Evolutionary conservation across 1,140 invertebrate species (phyloP).

Genomic region (Hermatobates lingyangjiaoensis): DNA sequence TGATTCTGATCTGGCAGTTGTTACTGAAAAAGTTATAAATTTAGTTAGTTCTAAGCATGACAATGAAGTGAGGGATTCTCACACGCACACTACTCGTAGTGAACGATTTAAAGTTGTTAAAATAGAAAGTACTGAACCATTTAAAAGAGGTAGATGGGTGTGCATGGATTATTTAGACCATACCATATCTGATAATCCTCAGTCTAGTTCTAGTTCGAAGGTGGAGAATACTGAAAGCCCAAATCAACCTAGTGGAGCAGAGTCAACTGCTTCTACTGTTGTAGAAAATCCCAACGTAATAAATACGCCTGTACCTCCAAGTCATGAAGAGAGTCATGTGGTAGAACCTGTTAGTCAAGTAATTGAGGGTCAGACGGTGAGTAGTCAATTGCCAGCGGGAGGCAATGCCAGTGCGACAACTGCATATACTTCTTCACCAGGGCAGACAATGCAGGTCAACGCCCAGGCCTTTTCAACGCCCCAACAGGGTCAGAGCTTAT

Average conservation of each 20-base stretch:
- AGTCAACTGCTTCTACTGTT: no score
- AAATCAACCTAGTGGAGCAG: no score
- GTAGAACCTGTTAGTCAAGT: no score
- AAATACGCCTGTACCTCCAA: background rate
- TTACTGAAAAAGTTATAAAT: conserved; percentile 35
- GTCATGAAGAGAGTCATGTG: conserved; percentile 1
- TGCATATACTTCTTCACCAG: conserved; percentile 18
- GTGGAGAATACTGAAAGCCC: background rate
- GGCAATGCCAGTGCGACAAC: conserved; percentile 16
- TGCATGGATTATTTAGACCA: conserved; percentile 92
- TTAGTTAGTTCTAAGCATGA: conserved; percentile 32
- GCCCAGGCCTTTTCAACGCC: conserved; percentile 22
- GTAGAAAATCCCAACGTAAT: background rate
- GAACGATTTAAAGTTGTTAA: conserved; percentile 90
- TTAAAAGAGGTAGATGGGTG: conserved; percentile 80
- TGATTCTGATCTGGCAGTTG: conserved; percentile 34
- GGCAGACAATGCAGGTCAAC: conserved; percentile 19
- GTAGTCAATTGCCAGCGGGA: conserved; percentile 24
- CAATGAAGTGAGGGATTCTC: conserved; percentile 43
- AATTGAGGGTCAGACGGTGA: conserved; percentile 9
- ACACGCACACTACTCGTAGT: conserved; percentile 46
- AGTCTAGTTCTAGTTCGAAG: conserved; percentile 16
- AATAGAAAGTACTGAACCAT: conserved; percentile 86
- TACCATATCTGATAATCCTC: conserved; percentile 31
- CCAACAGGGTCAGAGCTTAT: conserved; percentile 19